These are phyloP conservation scores for Disparrhopalites patrizii DNA, from an alignment of 2,888 invertebrate genomes.

Conservation along the genomic window DNA sequence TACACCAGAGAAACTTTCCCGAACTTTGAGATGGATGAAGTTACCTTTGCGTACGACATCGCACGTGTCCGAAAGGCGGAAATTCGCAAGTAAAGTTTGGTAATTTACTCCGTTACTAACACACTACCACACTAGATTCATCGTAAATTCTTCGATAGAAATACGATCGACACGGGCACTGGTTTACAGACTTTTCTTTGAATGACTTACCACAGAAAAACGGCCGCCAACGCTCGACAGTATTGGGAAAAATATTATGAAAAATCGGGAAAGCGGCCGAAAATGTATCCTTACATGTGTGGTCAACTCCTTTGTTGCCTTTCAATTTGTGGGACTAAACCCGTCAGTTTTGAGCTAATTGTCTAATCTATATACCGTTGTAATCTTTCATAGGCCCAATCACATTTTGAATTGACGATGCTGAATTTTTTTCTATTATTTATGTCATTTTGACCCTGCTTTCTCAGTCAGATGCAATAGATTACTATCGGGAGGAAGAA, in stretches of 20 bases:
- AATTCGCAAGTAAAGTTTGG: constrained; percentile 59
- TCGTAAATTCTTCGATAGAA: neutral
- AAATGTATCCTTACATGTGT: constrained; percentile 66
- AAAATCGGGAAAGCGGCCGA: constrained; percentile 64
- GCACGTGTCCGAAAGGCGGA: constrained; percentile 71
- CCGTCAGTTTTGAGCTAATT: too few species aligned
- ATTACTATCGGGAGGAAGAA: constrained; percentile 79
- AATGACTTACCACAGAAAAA: constrained; percentile 57
- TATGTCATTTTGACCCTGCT: constrained; percentile 7
- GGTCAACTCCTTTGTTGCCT: constrained; percentile 68
- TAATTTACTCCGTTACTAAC: neutral
- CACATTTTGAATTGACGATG: too few species aligned
- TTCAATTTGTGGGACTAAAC: constrained; percentile 55
- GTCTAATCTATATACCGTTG: too few species aligned
- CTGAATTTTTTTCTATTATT: too few species aligned
- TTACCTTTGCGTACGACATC: constrained; percentile 85
- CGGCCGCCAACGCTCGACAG: constrained; percentile 69
- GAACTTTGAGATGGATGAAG: constrained; percentile 74
- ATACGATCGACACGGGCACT: too few species aligned
- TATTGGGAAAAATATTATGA: constrained; percentile 77
- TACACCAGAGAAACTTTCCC: constrained; percentile 81
- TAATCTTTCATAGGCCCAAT: too few species aligned
- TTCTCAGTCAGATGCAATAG: constrained; percentile 71
- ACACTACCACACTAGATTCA: neutral
- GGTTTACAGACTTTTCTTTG: too few species aligned